Conservation (phyloP, 2,888 invertebrate genomes). For the Sphinx pinastri region DNA sequence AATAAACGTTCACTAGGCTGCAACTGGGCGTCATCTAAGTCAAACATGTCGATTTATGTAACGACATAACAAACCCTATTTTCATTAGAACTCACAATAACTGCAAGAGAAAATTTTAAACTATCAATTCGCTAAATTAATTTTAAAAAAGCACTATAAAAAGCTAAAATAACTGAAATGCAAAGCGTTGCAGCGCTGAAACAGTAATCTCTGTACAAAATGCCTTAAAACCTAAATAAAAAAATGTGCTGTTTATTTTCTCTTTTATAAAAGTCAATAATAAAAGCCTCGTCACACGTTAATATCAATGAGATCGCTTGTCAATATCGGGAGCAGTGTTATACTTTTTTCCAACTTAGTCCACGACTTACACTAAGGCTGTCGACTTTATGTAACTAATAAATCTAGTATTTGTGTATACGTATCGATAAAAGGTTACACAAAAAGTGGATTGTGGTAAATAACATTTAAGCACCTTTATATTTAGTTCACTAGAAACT, state of each 20-base stretch:
- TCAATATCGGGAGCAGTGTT: conserved; percentile 29
- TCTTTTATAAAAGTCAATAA: conserved; percentile 50
- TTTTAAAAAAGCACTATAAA: conserved; percentile 17
- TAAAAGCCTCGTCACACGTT: conserved; percentile 69
- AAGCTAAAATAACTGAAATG: conserved; percentile 24
- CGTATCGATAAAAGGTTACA: neutral
- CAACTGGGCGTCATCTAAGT: conserved; percentile 5
- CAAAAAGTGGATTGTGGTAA: too few relatives aligned
- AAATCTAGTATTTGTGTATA: neutral
- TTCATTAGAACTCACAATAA: conserved; percentile 15
- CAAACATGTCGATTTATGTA: neutral
- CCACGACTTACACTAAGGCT: neutral
- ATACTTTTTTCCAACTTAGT: conserved; percentile 16
- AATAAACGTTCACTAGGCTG: neutral
- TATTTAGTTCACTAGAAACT: conserved; percentile 8
- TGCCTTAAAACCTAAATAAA: conserved; percentile 56
- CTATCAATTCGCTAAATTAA: conserved; percentile 22
- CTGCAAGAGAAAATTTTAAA: conserved; percentile 7
- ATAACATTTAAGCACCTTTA: neutral
- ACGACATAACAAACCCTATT: conserved; percentile 23
- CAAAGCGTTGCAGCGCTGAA: conserved; percentile 16
- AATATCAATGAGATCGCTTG: conserved; percentile 71
- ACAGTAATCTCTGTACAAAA: conserved; percentile 63
- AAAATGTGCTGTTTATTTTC: conserved; percentile 51
- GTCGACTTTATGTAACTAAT: neutral